phyloP scores from a whole-genome alignment of 2,888 invertebrate genomes.

The Stegana nigrithorax region DNA sequence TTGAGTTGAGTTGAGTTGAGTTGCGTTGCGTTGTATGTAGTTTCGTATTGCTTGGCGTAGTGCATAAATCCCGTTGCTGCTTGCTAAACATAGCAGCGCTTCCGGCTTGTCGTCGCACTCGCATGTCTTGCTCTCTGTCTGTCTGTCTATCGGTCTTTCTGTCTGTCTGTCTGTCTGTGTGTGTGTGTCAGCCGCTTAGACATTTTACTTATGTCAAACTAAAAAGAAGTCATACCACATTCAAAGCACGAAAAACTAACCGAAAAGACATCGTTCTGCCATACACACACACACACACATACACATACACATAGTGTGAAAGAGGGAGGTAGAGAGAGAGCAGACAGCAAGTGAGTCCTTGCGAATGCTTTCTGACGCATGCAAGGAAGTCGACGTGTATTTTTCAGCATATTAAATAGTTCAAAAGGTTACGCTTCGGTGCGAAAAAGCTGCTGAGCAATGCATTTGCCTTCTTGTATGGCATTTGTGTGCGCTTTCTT shows the following conservation, averaged over 20 bases:
- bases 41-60: background rate
- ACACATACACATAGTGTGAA: background rate
- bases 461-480: slow-evolving; percentile 25
- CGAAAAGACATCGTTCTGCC: too few relatives aligned
- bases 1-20: too few relatives aligned
- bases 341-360: slow-evolving; percentile 3
- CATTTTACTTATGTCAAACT: slow-evolving; percentile 48
- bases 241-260: background rate
- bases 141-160: too few relatives aligned
- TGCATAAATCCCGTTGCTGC: slow-evolving; percentile 1
- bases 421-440: slow-evolving; percentile 42
- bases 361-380: background rate
- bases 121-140: background rate
- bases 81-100: background rate
- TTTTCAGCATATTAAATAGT: slow-evolving; percentile 62
- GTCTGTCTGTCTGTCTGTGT: background rate
- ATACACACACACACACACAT: too few relatives aligned
- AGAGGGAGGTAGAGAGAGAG: slow-evolving; percentile 4
- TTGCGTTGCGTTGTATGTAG: too few relatives aligned
- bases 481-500: slow-evolving; percentile 8
- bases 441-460: slow-evolving; percentile 28
- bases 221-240: slow-evolving; percentile 28
- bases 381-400: slow-evolving; percentile 48
- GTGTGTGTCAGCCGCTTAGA: slow-evolving; percentile 20
- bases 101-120: background rate